Base-by-base conservation (phyloP, 2,888 invertebrate species). In the Drosophila ezoana region DNA sequence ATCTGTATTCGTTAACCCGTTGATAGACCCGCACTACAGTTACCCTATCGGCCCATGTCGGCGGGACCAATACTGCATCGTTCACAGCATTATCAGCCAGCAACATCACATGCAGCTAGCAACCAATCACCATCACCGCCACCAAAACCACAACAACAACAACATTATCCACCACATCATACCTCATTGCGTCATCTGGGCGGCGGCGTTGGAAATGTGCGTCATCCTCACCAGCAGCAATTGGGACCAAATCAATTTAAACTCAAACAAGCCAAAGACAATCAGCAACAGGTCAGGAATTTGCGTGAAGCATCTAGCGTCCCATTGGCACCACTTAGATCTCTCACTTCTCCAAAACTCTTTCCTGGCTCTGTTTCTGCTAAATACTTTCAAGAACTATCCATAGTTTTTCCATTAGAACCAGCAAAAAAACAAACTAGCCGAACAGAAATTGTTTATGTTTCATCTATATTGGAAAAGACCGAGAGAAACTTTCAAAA, bases 1-100 rank as follows among this genome's bases (percentile, higher is more conserved):
- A 56, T 74, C 47, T 49, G 57, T 76, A 57, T 48, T 63, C 62
- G 54, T 51, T 76, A 71, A 73, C 60, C 60, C 58, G 66, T 52
- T 61, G 74, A 68, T 83, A 92, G 92, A 85, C 92, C 92, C 81
- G 90, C 91, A 78, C 90, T 89, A 56, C 92, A 92, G 87, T 87
- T 92, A 81, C 92, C 92, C 63, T 90, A 92, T 90, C 91, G 92
- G 67, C 92, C 92, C 75, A 88, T 92, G 89, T 92, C 92, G 81
- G 92, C 92, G 78, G 92, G 92, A 82, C 92, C 92, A 81, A 90
- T 92, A 76, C 83, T 92, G 69, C 92, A 92, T 91, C 92, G 92
- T 66, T 90, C 92, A 85, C 90, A 86, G 71, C 76, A 81, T 87
- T 87, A 83, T 85, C 83, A 83, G 86, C 60, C 83, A 87, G 72